phyloP scores from a whole-genome alignment of 2,113 vertebrate genomes.

The Pomatostomus ruficeps region DNA sequence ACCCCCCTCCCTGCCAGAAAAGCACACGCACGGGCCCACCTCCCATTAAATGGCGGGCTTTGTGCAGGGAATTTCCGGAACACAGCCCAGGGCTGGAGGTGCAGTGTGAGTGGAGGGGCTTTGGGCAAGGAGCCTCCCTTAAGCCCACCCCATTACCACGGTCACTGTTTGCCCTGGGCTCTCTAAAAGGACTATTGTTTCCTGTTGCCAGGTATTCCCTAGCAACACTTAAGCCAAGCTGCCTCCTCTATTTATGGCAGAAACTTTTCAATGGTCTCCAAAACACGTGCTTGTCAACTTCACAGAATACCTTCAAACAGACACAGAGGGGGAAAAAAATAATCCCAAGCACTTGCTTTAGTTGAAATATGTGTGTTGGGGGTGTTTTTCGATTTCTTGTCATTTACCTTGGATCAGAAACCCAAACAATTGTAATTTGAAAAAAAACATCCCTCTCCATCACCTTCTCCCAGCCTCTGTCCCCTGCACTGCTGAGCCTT shows the following conservation, averaged over 20 bases:
- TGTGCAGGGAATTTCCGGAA: slow-evolving; percentile 83
- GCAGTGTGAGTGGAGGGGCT: slow-evolving; percentile 73
- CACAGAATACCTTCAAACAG: slow-evolving; percentile 76
- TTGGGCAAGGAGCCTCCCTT: slow-evolving; percentile 74
- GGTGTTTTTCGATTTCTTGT: slow-evolving; percentile 60
- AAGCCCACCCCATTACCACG: slow-evolving; percentile 83
- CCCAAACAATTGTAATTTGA: slow-evolving; percentile 62
- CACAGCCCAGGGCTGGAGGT: slow-evolving; percentile 76
- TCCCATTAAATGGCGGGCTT: slow-evolving; percentile 76
- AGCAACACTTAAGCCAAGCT: slow-evolving; percentile 84
- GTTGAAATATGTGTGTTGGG: slow-evolving; percentile 71
- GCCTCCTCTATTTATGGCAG: slow-evolving; percentile 79
- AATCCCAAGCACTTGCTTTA: slow-evolving; percentile 61
- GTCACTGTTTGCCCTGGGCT: slow-evolving; percentile 83
- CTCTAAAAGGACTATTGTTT: slow-evolving; percentile 83
- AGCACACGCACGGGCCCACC: slow-evolving; percentile 77
- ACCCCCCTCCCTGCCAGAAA: slow-evolving; percentile 58
- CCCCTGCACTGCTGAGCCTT: neutral
- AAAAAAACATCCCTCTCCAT: neutral
- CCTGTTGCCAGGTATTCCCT: slow-evolving; percentile 83
- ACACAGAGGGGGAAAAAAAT: slow-evolving; percentile 66
- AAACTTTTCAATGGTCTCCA: slow-evolving; percentile 82
- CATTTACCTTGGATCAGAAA: slow-evolving; percentile 65
- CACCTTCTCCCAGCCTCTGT: neutral
- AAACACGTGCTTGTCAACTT: slow-evolving; percentile 82